These are phyloP conservation scores for Cantharis lateralis DNA, from an alignment of 2,888 invertebrate genomes.

Conservation along the genomic window DNA sequence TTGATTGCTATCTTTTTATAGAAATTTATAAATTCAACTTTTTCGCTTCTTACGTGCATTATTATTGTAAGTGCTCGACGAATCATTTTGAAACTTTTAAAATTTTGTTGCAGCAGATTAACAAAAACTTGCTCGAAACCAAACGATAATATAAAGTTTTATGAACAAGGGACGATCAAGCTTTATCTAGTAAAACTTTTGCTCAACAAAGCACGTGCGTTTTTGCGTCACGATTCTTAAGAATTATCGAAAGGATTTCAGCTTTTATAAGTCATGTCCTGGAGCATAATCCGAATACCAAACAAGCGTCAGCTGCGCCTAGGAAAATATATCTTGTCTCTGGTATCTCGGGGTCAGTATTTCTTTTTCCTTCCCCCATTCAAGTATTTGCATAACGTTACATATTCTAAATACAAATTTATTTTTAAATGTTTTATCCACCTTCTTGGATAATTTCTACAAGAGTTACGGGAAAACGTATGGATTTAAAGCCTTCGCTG, in stretches of 20 bases:
- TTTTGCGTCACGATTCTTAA: constrained; percentile 33
- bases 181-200: constrained; percentile 16
- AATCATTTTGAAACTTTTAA: neutral
- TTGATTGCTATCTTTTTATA: constrained; percentile 20
- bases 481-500: too few species aligned
- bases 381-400: neutral
- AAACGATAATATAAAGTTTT: constrained; percentile 4
- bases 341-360: constrained; percentile 10
- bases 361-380: neutral
- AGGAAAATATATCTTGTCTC: constrained; percentile 8
- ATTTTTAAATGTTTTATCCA: neutral
- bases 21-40: neutral
- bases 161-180: constrained; percentile 9
- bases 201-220: constrained; percentile 31
- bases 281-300: constrained; percentile 47
- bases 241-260: constrained; percentile 44
- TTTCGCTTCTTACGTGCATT: neutral
- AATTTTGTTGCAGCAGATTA: neutral
- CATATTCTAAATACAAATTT: neutral
- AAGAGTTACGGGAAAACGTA: neutral
- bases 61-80: neutral
- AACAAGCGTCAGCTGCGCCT: constrained; percentile 43
- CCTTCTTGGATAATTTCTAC: neutral
- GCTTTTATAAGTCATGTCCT: constrained; percentile 41
- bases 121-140: neutral